Conservation (phyloP, 2,113 vertebrate genomes). For the Rattus rattus region DNA sequence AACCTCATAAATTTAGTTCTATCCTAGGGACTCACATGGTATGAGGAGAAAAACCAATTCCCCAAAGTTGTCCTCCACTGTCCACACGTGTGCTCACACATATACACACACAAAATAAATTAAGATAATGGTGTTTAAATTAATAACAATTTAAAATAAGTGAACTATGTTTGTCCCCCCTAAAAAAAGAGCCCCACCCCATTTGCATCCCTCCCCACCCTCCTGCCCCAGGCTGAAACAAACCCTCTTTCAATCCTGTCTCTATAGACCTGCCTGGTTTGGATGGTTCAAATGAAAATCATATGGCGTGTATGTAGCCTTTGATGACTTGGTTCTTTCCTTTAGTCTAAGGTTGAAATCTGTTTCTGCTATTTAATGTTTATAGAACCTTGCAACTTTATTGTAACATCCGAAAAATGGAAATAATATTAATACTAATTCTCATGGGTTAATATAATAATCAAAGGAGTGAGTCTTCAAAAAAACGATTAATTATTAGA, state of each 20-base stretch:
- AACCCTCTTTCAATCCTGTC: neutral
- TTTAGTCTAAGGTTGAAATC: constrained; percentile 28
- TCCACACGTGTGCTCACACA: neutral
- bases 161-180: neutral
- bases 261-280: neutral
- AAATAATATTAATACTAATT: neutral
- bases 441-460: neutral
- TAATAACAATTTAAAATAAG: neutral
- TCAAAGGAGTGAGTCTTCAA: constrained; percentile 23
- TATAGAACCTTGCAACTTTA: constrained; percentile 26
- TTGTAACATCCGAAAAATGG: constrained; percentile 38
- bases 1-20: neutral
- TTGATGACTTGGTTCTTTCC: constrained; percentile 11
- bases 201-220: neutral
- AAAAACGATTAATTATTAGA: neutral
- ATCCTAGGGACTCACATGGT: neutral
- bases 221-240: neutral
- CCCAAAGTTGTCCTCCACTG: neutral
- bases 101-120: neutral
- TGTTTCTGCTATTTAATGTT: constrained; percentile 49
- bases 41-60: neutral
- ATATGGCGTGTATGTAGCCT: neutral
- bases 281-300: neutral
- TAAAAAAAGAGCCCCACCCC: neutral
- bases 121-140: neutral